Base-by-base conservation (phyloP, 2,888 invertebrate genomes). In the Amphipyra tragopoginis region DNA sequence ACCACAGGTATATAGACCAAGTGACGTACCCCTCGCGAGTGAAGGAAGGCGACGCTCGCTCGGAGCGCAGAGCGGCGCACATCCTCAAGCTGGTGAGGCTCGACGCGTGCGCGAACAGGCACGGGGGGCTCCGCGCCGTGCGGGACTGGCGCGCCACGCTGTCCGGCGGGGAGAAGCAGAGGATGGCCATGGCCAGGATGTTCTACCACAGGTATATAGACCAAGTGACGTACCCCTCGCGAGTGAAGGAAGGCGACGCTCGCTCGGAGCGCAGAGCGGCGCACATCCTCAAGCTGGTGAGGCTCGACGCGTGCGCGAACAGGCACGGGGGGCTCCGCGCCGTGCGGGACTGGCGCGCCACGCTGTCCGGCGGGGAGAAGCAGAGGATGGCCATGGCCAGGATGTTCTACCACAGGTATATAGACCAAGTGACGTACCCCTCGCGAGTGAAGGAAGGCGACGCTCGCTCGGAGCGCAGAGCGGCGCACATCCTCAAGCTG, bases 351-450 rank as follows among this genome's bases (percentile, higher is more conserved):
- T 99, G 99, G 99, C 98, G 99, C 85, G 98, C 99, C 86, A 98
- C 98, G 65, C 95, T 99, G 40, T 98, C 98, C 0, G 99, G 99
- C 0, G 99, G 99, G 0, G 99, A 99, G 92, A 98, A 99, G 90
- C 99, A 99, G 90, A 93, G 99, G 72, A 97, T 99, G 95, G 99
- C 99, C 2, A 97, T 99, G 94, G 99, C 99, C 0, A 95, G 99
- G 68, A 95, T 99, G 77, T 99, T 99, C 90, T 99, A 98, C 91
- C 99, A 99, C 89, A 97, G 97, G 97, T 97, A 11, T n/a, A 95
- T 98, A 33, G 99, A 99, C 93, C 99, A 99, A 90, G 98, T 99
- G 59, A 99, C 99, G 71, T 99, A 99, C 91, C 99, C 99, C 0
- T 98, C 99, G 72, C 97, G 97, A 0, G 94, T 94, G 51, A 90